Evolutionary conservation across 2,797 vertebrate species (phyloP), one percentile per base, ranked within the genome.

Genomic region (Semotilus atromaculatus): DNA sequence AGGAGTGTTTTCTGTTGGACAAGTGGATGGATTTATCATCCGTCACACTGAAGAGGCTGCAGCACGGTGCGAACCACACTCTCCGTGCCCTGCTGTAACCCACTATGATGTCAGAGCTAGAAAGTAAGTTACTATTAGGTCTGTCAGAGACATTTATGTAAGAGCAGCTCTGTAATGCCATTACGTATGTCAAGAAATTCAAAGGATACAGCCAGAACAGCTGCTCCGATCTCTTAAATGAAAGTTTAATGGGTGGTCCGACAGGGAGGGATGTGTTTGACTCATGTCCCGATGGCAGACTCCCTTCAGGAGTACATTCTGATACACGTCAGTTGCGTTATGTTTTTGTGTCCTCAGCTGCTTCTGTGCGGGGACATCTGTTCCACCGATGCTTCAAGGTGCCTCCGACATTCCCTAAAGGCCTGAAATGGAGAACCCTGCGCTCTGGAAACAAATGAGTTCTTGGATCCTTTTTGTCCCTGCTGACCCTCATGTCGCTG

Each of bases 21-120:
- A 85, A 81, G 58, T 43, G 68, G 76, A 81, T 77, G 85, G 58
- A 82, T 87, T 86, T 81, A 89, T 88, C 85, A 88, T 86, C 81
- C 55, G 53, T 82, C 81, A 53, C 40, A 8, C 31, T 60, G 62
- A 40, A 36, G 51, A 82, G 51, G 36, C 66, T 53, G 58, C 43
- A 53, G 58, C 55, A 40, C 9, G 68, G 62, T 82, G 53, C 11
- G 18, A 51, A 34, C 76, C 21, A 7, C 51, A 11, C 29, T 38
- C 18, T 64, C 3, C 0, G 21, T 58, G 77, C 45, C 64, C 53
- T 55, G 55, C 40, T 34, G 45, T 62, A 66, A 79, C 67, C 73
- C 72, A 36, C 45, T 45, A 18, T 62, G 82, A 82, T 85, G 82
- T 58, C 48, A 58, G 26, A 31, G 45, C 74, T 40, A 31, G 43